Base-by-base conservation (phyloP, 1,140 invertebrate species). In the Pristionchus pacificus region DNA sequence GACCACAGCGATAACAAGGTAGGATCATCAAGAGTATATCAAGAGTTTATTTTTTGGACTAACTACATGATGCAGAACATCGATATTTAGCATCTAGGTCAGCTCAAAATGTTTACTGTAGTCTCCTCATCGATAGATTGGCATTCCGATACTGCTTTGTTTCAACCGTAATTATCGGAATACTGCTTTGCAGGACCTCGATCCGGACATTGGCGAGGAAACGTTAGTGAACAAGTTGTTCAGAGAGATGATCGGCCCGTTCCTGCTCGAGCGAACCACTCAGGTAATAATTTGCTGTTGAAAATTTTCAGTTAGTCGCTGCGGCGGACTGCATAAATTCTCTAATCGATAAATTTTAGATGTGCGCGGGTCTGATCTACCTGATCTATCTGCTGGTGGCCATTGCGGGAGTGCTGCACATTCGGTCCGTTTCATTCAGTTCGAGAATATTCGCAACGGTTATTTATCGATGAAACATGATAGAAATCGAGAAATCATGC, bases 341-440 rank as follows among this genome's bases (percentile, higher is more conserved):
- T 49, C 38, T 10, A 49, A 6, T 49, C 19, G 38, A 49, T 49
- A 10, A 14, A 25, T 27, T 72, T 28, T n/a, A 73, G 85, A 85
- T 88, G 0, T 33, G 92, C 1, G 89, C 95, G 10, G 88, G 95
- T 2, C 28, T 93, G 0, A 85, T 90, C 14, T 97, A 96, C 84
- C 86, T 89, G 6, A 85, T 88, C 0, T 97, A 97, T 80, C 80
- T 96, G 0, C 88, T 87, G 0, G 91, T 93, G 1, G 92, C 93
- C 0, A 88, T 93, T 57, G 95, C 92, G 85, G 93, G 93, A 0
- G 88, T 93, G 0, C 91, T 90, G 0, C 90, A 90, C 71, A 89
- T 96, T 19, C 6, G 38, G 38, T 49, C n/a, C n/a, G n/a, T n/a
- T n/a, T n/a, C n/a, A n/a, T n/a, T n/a, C n/a, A n/a, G n/a, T n/a